Evolutionary conservation across 2,113 vertebrate species (phyloP).

Genomic region (Phocoena sinus): DNA sequence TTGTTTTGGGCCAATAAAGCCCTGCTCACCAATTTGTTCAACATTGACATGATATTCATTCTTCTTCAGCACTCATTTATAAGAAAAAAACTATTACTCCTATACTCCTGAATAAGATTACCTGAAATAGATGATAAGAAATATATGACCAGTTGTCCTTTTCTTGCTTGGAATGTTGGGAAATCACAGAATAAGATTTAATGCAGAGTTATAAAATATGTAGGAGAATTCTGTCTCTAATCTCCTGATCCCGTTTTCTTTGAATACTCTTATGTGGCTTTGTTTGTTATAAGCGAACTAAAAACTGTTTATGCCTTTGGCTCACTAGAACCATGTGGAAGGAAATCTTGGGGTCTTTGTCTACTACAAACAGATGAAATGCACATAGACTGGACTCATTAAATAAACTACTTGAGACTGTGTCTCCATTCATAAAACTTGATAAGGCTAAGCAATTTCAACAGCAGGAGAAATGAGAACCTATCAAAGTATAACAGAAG

Average conservation of each 20-base stretch:
- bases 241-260: neutral
- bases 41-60: neutral
- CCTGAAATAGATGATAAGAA: neutral
- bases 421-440: slow-evolving; percentile 46
- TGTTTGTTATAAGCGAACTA: neutral
- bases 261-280: neutral
- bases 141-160: neutral
- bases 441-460: slow-evolving; percentile 34
- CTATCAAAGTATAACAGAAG: slow-evolving; percentile 41
- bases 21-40: neutral
- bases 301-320: slow-evolving; percentile 19
- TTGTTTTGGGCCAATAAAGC: neutral
- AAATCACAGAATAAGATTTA: slow-evolving; percentile 23
- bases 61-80: neutral
- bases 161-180: neutral
- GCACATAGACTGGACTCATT: slow-evolving; percentile 18
- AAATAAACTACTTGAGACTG: slow-evolving; percentile 52
- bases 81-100: neutral
- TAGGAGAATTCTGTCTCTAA: neutral
- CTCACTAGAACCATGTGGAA: neutral
- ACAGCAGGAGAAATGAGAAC: neutral
- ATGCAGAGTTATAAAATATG: neutral
- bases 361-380: slow-evolving; percentile 42
- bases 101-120: neutral
- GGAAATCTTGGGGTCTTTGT: neutral